These are phyloP conservation scores for Artibeus lituratus DNA, from an alignment of 2,797 vertebrate species.

Conservation along the genomic window DNA sequence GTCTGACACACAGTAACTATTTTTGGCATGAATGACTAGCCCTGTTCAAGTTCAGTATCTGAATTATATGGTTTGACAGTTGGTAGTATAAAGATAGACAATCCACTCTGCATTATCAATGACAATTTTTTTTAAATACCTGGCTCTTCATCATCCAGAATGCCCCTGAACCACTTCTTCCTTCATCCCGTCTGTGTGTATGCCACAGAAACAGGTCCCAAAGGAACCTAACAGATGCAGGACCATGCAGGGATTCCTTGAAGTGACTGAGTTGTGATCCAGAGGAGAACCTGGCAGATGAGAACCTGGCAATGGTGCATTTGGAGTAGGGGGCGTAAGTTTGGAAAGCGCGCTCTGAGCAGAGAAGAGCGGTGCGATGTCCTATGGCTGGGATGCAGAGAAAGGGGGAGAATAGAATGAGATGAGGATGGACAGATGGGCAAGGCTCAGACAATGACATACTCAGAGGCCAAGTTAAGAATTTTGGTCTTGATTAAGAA, in stretches of 20 bases:
- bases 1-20: background rate
- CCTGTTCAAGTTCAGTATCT: background rate
- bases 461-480: background rate
- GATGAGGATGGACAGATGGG: background rate
- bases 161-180: background rate
- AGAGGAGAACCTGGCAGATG: too few species aligned
- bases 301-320: background rate
- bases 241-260: background rate
- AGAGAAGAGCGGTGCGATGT: background rate
- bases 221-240: background rate
- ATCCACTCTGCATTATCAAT: background rate
- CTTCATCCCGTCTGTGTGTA: background rate
- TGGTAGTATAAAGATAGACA: background rate
- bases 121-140: background rate
- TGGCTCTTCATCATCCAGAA: background rate
- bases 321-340: rapidly evolving
- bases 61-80: background rate
- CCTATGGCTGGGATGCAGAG: background rate
- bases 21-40: background rate
- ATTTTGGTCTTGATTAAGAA: background rate
- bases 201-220: too few species aligned
- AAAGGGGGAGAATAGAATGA: background rate
- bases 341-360: background rate
- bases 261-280: background rate
- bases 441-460: background rate